phyloP scores from a whole-genome alignment of 2,113 vertebrate species.

The Thryonomys swinderianus region DNA sequence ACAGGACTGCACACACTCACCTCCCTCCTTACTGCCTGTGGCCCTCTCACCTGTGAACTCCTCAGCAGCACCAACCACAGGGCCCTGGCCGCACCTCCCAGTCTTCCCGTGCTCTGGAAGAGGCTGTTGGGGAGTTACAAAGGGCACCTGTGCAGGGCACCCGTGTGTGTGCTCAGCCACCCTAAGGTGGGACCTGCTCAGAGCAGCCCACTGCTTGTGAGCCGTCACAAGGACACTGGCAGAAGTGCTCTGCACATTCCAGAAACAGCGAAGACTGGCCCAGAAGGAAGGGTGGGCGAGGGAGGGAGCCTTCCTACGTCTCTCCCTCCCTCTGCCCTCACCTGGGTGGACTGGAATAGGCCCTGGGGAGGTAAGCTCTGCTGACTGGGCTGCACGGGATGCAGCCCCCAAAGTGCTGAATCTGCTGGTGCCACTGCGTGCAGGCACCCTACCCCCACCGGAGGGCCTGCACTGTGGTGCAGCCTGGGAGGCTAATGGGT shows the following conservation, averaged over 20 bases:
- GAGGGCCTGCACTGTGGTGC: accelerated
- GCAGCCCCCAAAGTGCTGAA: conserved; percentile 11
- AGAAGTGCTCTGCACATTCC: neutral
- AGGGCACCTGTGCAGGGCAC: too few relatives aligned
- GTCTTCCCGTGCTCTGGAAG: neutral
- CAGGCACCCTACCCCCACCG: neutral
- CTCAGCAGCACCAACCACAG: neutral
- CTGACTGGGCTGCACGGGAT: conserved; percentile 12
- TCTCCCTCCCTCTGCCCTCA: neutral
- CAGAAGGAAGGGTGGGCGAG: neutral
- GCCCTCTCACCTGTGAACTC: neutral
- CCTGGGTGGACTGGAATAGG: neutral
- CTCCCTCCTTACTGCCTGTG: neutral
- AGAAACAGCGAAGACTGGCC: neutral
- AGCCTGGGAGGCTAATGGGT: conserved; percentile 52
- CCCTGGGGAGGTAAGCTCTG: neutral
- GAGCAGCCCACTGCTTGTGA: neutral
- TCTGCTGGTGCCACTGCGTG: neutral
- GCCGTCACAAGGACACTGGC: neutral
- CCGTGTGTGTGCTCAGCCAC: neutral
- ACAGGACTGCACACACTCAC: neutral
- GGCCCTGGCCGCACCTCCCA: neutral
- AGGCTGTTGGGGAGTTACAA: conserved; percentile 12
- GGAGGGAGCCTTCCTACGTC: neutral
- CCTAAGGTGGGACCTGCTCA: neutral